Conservation (phyloP, 2,888 invertebrate genomes). For the Mythimna loreyi region DNA sequence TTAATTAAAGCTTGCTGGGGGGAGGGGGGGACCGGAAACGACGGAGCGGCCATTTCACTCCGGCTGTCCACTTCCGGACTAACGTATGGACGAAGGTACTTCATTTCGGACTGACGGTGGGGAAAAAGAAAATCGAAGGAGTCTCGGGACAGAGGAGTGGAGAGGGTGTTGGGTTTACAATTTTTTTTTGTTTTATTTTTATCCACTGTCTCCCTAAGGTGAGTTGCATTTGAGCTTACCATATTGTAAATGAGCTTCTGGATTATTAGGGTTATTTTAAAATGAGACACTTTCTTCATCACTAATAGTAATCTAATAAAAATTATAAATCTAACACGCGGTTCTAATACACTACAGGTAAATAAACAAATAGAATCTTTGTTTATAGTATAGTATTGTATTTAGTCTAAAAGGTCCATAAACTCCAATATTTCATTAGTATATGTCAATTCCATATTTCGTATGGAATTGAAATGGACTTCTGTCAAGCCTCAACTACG, state of each 20-base stretch:
- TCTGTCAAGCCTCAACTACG: too few species aligned
- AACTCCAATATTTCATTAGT: too few species aligned
- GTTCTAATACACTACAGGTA: fast-evolving
- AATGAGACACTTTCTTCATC: too few species aligned
- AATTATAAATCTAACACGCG: background rate
- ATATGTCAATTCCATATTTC: too few species aligned
- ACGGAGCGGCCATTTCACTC: conserved; percentile 80
- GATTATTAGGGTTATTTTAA: background rate
- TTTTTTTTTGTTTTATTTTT: conserved; percentile 30
- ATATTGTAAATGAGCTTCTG: background rate
- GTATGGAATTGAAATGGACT: too few species aligned
- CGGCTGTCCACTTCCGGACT: conserved; percentile 85
- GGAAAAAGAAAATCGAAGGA: conserved; percentile 83
- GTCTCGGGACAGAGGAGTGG: conserved; percentile 75
- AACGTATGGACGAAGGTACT: conserved; percentile 86
- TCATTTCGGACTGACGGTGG: conserved; percentile 85
- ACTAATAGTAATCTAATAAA: background rate
- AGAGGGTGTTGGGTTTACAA: conserved; percentile 58
- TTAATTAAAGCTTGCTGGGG: conserved; percentile 85
- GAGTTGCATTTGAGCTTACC: background rate
- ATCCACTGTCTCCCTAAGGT: background rate
- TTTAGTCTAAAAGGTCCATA: background rate
- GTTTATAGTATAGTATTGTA: too few species aligned
- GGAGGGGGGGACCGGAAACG: conserved; percentile 70
- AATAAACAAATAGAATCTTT: background rate